phyloP scores from a whole-genome alignment of 2,113 vertebrate genomes.

The Fregata magnificens region DNA sequence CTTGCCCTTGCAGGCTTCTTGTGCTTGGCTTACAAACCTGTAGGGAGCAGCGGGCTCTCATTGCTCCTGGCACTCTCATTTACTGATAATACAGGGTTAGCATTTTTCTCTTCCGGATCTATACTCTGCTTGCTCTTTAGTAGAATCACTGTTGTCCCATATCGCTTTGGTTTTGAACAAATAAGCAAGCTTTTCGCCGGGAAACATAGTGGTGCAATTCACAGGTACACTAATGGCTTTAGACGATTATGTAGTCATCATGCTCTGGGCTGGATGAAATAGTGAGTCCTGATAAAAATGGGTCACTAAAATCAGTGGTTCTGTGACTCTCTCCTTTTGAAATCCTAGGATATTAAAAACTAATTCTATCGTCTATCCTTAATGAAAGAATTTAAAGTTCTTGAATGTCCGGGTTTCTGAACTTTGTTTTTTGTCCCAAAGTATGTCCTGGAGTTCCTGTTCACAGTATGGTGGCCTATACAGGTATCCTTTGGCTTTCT shows the following conservation, averaged over 20 bases:
- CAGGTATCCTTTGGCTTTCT: neutral
- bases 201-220: neutral
- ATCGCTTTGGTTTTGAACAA: neutral
- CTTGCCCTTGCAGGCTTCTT: neutral
- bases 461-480: neutral
- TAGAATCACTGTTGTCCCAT: neutral
- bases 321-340: neutral
- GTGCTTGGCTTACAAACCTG: neutral
- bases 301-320: neutral
- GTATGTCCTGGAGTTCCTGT: neutral
- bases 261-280: neutral
- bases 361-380: neutral
- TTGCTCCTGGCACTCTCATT: neutral
- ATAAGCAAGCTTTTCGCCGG: neutral
- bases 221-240: neutral
- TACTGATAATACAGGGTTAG: neutral
- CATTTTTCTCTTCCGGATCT: neutral
- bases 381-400: neutral
- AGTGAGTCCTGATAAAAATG: neutral
- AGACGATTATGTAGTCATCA: neutral
- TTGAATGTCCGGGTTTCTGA: neutral
- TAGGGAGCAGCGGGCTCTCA: neutral
- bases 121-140: neutral
- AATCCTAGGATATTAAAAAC: neutral
- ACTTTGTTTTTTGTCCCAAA: neutral